Evolutionary conservation across 2,888 invertebrate species (phyloP).

Genomic region (Papilio gigon): DNA sequence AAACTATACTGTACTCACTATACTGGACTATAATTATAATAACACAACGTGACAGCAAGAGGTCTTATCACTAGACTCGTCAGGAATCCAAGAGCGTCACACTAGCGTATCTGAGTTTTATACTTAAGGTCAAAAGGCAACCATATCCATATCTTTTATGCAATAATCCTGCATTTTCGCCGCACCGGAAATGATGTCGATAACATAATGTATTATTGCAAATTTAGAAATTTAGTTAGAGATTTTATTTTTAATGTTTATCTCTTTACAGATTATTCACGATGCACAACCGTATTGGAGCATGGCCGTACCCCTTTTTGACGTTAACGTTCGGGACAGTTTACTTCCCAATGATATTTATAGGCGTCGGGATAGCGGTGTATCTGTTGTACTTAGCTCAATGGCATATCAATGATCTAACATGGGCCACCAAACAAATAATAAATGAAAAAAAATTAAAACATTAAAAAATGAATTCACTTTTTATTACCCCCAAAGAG

Average conservation of each 20-base stretch:
- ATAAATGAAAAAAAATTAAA: constrained; percentile 31
- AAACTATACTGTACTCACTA: too few relatives aligned
- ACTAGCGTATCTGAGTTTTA: too few relatives aligned
- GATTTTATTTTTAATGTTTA: constrained; percentile 47
- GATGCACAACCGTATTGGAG: constrained; percentile 50
- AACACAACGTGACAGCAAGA: too few relatives aligned
- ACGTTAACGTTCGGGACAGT: constrained; percentile 54
- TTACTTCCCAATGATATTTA: constrained; percentile 53
- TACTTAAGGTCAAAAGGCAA: too few relatives aligned
- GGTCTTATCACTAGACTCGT: too few relatives aligned
- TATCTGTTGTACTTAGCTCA: constrained; percentile 51
- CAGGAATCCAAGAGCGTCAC: too few relatives aligned
- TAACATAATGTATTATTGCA: too few relatives aligned
- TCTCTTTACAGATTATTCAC: constrained; percentile 62
- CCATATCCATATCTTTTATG: too few relatives aligned
- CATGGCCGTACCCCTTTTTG: constrained; percentile 66
- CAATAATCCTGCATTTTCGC: too few relatives aligned
- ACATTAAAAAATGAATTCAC: not conserved
- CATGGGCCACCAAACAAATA: constrained; percentile 27
- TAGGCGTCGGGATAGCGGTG: not conserved
- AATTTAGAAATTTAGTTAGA: too few relatives aligned
- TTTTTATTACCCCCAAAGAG: not conserved
- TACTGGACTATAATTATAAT: too few relatives aligned
- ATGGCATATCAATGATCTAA: constrained; percentile 50
- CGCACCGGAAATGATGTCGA: too few relatives aligned